A percentile compares a stretch with the other conserved stretches of the same genome.
phyloP scores from a whole-genome alignment of 2,797 vertebrate species.

The Anguilla obscura region DNA sequence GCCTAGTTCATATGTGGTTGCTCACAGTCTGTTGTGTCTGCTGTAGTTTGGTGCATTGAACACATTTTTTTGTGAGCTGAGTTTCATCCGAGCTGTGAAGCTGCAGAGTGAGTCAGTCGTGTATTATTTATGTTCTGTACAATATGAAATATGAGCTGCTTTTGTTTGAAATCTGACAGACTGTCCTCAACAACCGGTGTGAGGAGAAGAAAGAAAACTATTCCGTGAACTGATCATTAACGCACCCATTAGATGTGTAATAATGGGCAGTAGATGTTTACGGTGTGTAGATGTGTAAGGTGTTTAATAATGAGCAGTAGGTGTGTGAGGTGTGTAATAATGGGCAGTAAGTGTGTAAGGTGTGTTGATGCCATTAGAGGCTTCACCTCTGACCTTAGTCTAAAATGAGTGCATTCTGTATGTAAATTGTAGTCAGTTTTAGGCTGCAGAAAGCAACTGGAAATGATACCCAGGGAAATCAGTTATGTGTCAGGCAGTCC shows the following conservation, averaged over 20 bases:
- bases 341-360: too few relatives aligned
- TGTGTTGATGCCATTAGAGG: neutral
- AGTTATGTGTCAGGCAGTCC: neutral
- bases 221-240: neutral
- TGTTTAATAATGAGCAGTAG: too few relatives aligned
- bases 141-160: neutral
- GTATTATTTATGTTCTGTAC: neutral
- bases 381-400: neutral
- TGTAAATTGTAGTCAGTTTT: neutral
- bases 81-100: neutral
- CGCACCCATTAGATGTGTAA: too few relatives aligned
- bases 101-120: neutral
- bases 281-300: neutral
- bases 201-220: neutral
- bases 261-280: neutral
- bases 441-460: neutral
- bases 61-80: neutral
- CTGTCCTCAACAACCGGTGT: neutral
- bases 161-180: too few relatives aligned
- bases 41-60: neutral
- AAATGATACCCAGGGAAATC: neutral
- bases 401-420: neutral
- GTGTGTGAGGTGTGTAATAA: too few relatives aligned
- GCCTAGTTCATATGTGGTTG: neutral
- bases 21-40: neutral